Evolutionary conservation across 1,140 invertebrate genomes (phyloP).

Genomic region (Heliconius hewitsoni): DNA sequence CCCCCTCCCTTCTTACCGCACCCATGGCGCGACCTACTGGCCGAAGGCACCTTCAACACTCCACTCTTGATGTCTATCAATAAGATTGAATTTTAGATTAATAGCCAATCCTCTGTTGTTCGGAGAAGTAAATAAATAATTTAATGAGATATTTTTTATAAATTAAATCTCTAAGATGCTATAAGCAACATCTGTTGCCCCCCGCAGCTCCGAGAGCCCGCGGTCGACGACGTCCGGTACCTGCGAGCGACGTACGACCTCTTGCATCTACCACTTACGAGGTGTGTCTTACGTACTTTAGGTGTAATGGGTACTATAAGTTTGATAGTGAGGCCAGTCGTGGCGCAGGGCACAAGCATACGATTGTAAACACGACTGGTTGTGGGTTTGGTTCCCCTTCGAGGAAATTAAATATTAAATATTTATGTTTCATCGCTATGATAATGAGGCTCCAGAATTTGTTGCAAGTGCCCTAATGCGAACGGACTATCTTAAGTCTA

Average conservation of each 20-base stretch:
- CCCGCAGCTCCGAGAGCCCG: constrained; percentile 45
- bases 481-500: too few relatives aligned
- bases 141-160: constrained; percentile 22
- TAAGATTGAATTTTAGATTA: constrained; percentile 40
- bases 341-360: too few relatives aligned
- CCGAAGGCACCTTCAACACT: constrained; percentile 40
- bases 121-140: constrained; percentile 22
- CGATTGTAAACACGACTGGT: too few relatives aligned
- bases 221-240: neutral
- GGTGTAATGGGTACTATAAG: too few relatives aligned
- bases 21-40: constrained; percentile 54
- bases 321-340: too few relatives aligned
- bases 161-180: constrained; percentile 40
- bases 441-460: too few relatives aligned
- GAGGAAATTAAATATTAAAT: too few relatives aligned
- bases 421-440: too few relatives aligned
- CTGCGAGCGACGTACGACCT: neutral
- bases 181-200: constrained; percentile 58
- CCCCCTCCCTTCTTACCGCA: neutral
- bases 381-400: too few relatives aligned
- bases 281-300: too few relatives aligned
- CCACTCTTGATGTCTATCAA: constrained; percentile 12
- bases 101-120: constrained; percentile 14
- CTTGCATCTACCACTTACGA: too few relatives aligned
- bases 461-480: too few relatives aligned